phyloP scores from a whole-genome alignment of 1,140 invertebrate genomes.

The Drosophila repletoides region DNA sequence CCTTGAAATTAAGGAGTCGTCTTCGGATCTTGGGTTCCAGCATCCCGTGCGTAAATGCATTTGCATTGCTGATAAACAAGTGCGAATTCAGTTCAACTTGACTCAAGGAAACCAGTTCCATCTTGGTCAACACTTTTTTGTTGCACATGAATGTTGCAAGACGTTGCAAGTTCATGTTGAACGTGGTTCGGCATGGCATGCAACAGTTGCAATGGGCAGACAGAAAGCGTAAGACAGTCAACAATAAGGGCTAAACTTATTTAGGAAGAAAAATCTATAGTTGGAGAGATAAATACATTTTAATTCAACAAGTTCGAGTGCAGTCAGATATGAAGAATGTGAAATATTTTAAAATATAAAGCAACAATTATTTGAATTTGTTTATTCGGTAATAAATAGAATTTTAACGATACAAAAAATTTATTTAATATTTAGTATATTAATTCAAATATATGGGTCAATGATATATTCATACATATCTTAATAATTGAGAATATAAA shows the following conservation, averaged over 20 bases:
- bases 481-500: no score
- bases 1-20: constrained; percentile 72
- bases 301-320: no score
- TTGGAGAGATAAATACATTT: no score
- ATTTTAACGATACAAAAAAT: no score
- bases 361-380: no score
- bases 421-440: no score
- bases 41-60: constrained; percentile 47
- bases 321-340: no score
- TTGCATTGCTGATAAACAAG: constrained; percentile 8
- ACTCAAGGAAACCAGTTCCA: constrained; percentile 10
- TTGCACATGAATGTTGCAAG: constrained; percentile 38
- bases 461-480: no score
- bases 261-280: no score
- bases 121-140: constrained; percentile 3
- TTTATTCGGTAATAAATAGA: no score
- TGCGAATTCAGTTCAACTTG: not conserved
- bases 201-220: not conserved
- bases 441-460: no score
- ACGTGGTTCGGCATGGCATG: not conserved
- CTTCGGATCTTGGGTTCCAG: not conserved
- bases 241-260: not conserved
- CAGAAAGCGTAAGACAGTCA: not conserved
- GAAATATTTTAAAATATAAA: no score
- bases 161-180: constrained; percentile 1